Percentiles rank a stretch among this genome's conserved stretches.
phyloP scores from a whole-genome alignment of 2,888 invertebrate genomes.

The Listrodromus nycthemerus region DNA sequence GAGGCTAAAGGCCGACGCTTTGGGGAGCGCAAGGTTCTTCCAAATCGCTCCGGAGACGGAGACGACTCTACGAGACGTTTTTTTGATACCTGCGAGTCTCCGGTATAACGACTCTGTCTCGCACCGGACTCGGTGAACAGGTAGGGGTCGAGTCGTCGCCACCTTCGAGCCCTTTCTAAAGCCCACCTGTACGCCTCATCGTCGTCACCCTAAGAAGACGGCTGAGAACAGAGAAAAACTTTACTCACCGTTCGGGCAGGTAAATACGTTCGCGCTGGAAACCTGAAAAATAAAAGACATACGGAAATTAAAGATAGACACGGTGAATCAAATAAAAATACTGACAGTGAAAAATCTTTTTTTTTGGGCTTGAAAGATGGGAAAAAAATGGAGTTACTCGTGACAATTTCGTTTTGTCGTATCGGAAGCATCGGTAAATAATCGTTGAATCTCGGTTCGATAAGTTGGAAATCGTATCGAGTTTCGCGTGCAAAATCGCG shows the following conservation, averaged over 20 bases:
- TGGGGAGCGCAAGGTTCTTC: conserved; percentile 38
- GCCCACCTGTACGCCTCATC: conserved; percentile 60
- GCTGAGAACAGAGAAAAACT: conserved; percentile 32
- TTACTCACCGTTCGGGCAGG: conserved; percentile 90
- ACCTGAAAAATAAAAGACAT: conserved; percentile 86
- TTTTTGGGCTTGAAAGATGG: neutral
- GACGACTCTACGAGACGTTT: conserved; percentile 18
- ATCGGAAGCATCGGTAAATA: neutral
- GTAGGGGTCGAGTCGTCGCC: conserved; percentile 36
- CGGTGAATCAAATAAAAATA: neutral
- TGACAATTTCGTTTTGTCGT: neutral
- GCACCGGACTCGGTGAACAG: conserved; percentile 58
- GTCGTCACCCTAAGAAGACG: conserved; percentile 22
- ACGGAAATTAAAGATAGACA: neutral
- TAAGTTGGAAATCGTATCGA: conserved; percentile 21
- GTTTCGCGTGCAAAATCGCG: conserved; percentile 40
- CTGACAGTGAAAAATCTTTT: neutral
- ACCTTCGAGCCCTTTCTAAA: conserved; percentile 50
- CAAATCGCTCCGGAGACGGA: conserved; percentile 1
- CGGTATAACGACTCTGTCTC: conserved; percentile 18
- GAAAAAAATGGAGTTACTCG: neutral
- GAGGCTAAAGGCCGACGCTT: conserved; percentile 16
- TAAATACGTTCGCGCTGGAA: conserved; percentile 87
- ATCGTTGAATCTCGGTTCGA: neutral
- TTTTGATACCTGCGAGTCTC: conserved; percentile 43